Evolutionary conservation across 2,113 vertebrate species (phyloP).

Genomic region (Syrrhaptes paradoxus): DNA sequence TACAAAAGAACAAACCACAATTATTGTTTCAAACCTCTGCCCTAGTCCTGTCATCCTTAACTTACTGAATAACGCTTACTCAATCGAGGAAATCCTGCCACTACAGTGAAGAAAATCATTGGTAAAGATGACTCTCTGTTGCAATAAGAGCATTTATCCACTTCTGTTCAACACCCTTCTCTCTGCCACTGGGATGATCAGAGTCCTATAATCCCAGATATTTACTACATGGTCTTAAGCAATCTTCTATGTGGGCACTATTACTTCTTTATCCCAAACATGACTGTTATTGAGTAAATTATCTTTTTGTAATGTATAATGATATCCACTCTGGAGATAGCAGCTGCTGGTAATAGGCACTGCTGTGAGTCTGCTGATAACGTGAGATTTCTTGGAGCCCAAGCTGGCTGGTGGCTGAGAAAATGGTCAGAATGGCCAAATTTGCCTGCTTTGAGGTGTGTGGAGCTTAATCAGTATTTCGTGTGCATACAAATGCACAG

Average conservation of each 20-base stretch:
- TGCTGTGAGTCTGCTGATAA: background rate
- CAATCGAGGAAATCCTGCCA: conserved; percentile 17
- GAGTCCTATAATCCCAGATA: background rate
- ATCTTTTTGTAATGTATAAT: background rate
- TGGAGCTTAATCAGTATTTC: background rate
- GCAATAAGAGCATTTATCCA: conserved; percentile 32
- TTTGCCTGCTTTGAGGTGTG: background rate
- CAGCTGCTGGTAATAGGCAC: background rate
- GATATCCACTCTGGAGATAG: background rate
- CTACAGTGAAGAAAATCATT: conserved; percentile 22
- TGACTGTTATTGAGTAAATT: background rate
- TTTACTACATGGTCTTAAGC: background rate
- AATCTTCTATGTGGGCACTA: background rate
- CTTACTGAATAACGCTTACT: conserved; percentile 33
- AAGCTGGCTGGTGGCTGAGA: background rate
- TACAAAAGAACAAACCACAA: conserved; percentile 52
- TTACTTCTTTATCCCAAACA: background rate
- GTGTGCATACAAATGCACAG: fast-evolving
- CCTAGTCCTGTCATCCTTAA: conserved; percentile 43
- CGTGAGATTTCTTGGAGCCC: background rate
- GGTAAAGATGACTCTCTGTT: conserved; percentile 16
- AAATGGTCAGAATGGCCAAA: background rate
- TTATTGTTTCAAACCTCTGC: conserved; percentile 62
- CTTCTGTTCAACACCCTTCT: conserved; percentile 15
- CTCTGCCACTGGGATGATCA: background rate